Base-by-base conservation (phyloP, 2,797 vertebrate species). In the Spondyliosoma cantharus region DNA sequence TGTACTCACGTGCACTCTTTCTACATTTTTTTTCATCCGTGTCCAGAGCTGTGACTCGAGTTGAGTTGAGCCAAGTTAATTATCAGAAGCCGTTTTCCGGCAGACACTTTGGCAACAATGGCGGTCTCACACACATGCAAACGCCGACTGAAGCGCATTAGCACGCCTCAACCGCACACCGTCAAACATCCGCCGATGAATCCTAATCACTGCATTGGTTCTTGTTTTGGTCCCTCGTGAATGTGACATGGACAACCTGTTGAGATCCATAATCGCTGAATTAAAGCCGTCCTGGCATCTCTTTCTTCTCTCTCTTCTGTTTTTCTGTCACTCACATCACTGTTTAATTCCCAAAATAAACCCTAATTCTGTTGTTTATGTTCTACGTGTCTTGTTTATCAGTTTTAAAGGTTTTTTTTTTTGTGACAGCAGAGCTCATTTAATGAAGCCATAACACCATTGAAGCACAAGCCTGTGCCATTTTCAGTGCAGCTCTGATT, bases 11-110 rank as follows among this genome's bases (percentile, higher is more conserved):
- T 48, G 73, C 45, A 59, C 73, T 65, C 65, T 46, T 27, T 54
- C n/a, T 32, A 32, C 43, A 49, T 59, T 66, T 27, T 37, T 37
- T 37, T 9, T 63, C 25, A 71, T 78, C 50, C 2, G 5, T 68
- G 65, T 84, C 73, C 74, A 74, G 67, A 82, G 65, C 81, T 92
- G 85, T 88, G 87, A 87, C 83, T 91, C 60, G 83, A 66, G 83
- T 87, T 81, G 83, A 66, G 83, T 87, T 81, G 74, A 80, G 76
- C 88, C 87, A 89, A 85, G 63, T 81, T 92, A 91, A 93, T 94
- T 92, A 94, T 91, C 78, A 86, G 71, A 87, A 82, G 79, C 85
- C 81, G 80, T 90, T 90, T 90, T 86, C n/a, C 24, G 73, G 83
- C 72, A 66, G 53, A 86, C 71, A 69, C 71, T 69, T 29, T 81